Evolutionary conservation across 2,113 vertebrate species (phyloP), one percentile per base, ranked within the genome.

Genomic region (Ornithorhynchus anatinus): DNA sequence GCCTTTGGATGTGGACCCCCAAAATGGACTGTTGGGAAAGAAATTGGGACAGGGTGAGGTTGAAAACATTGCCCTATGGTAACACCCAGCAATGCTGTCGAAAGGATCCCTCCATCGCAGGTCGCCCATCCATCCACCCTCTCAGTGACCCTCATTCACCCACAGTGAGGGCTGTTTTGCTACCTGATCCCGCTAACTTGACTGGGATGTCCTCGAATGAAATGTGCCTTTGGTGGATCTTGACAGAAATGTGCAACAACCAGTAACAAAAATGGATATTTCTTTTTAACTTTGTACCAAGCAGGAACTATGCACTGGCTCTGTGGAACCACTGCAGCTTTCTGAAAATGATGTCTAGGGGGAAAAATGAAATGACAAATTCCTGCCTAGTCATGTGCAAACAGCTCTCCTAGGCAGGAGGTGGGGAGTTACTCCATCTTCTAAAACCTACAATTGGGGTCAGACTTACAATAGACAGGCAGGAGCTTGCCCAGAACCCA

Each of bases 241-340:
- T n/a, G 19, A 33, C 1, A 62, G 52, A 74, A 43, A 0, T 1
- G n/a, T n/a, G 23, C 32, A 7, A 2, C 20, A 14, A 3, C 17
- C 4, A 29, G 0, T 44, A 68, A 50, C 1, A 61, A 37, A 45
- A 39, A 0, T 0, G 14, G n/a, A n/a, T 9, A 17, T 22, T 33
- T 35, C 1, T 51, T 25, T 38, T 32, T 1, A 27, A 36, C 50
- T 70, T 25, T 54, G 5, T 52, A 54, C 1, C 11, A 60, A 54
- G 33, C 1, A 16, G 29, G 1, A 11, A 39, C 17, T 9, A 58
- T 45, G 20, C 8, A 7, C 15, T 1, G 25, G 5, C 20, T 58
- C 7, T 12, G 29, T 1, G 14, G 1, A 48, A 0, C 23, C 11
- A 14, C 12, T 63, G 11, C 2, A 53, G 0, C 6, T 57, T 37